These are phyloP conservation scores for Eristalis tenax DNA, from an alignment of 2,888 invertebrate species.

Conservation along the genomic window DNA sequence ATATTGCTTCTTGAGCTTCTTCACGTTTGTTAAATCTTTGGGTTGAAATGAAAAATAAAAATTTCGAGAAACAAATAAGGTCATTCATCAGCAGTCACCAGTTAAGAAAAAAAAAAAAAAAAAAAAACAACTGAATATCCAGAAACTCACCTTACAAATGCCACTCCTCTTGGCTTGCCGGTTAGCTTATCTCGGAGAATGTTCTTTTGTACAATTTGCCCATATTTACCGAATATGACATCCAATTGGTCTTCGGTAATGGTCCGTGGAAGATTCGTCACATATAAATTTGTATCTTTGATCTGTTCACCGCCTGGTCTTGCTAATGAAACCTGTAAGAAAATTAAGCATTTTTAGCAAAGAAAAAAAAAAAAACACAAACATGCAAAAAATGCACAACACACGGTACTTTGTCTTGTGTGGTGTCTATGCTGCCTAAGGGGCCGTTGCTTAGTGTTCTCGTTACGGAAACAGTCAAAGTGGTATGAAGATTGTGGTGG, in stretches of 20 bases:
- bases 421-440: no score
- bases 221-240: slow-evolving; percentile 92
- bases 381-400: neutral
- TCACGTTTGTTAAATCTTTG: slow-evolving; percentile 90
- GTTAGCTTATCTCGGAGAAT: slow-evolving; percentile 94
- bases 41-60: neutral
- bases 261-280: slow-evolving; percentile 94
- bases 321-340: slow-evolving; percentile 90
- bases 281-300: slow-evolving; percentile 96
- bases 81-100: no score
- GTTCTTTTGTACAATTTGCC: slow-evolving; percentile 95
- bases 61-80: neutral
- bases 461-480: neutral
- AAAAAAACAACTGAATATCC: no score
- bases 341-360: neutral
- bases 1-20: slow-evolving; percentile 95
- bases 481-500: slow-evolving; percentile 8
- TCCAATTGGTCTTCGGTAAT: slow-evolving; percentile 92
- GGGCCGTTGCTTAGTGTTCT: neutral
- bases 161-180: slow-evolving; percentile 93
- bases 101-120: no score
- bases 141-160: slow-evolving; percentile 90
- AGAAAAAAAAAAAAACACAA: neutral
- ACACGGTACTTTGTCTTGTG: no score
- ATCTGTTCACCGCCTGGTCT: slow-evolving; percentile 95